Conservation (phyloP, 2,113 vertebrate genomes). For the Helogale parvula region DNA sequence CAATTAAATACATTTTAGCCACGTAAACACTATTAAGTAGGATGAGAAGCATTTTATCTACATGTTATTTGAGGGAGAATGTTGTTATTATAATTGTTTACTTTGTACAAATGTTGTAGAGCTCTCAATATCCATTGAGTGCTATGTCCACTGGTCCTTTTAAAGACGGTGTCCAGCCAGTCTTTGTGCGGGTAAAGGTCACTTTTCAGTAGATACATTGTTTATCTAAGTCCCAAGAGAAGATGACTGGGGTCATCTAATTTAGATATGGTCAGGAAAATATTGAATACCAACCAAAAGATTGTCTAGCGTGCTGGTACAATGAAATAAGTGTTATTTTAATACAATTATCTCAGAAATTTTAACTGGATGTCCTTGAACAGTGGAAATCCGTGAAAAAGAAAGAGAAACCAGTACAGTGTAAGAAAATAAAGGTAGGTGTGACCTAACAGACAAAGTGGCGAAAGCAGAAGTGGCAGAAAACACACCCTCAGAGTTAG, state of each 20-base stretch:
- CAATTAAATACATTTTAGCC: not conserved
- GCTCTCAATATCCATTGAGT: not conserved
- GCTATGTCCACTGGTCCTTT: not conserved
- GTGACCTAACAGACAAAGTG: not conserved
- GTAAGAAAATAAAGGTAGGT: not conserved
- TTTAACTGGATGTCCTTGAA: not conserved
- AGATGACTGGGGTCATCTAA: not conserved
- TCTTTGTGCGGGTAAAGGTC: not conserved
- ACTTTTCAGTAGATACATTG: not conserved
- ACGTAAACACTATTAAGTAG: not conserved
- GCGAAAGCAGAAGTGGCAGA: not conserved
- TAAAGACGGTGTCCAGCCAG: not conserved
- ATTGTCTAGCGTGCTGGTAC: not conserved
- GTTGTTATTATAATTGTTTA: not conserved
- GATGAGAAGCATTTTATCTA: not conserved
- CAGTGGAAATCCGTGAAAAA: not conserved
- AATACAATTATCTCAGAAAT: not conserved
- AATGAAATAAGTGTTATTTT: not conserved
- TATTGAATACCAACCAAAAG: not conserved
- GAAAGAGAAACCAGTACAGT: not conserved
- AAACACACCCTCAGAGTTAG: not conserved
- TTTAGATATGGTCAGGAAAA: not conserved
- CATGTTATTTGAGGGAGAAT: not conserved
- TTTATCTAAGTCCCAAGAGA: not conserved
- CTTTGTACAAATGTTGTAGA: not conserved